A percentile compares a stretch with the other conserved stretches of the same genome.
Conservation (phyloP, 2,113 vertebrate genomes). For the Eptatretus burgeri region DNA sequence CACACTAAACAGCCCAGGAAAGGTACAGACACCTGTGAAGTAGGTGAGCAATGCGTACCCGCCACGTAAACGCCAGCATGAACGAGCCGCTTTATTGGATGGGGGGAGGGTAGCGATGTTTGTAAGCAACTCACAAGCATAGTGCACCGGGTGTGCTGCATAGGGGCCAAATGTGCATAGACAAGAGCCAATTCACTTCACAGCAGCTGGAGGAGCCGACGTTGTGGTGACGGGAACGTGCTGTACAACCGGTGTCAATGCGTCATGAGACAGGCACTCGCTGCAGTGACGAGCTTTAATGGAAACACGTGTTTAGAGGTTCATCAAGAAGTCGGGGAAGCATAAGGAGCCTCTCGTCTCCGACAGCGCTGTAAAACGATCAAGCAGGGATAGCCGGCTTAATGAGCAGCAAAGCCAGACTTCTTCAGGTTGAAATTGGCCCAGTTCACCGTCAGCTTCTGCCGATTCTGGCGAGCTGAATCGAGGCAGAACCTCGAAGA, state of each 20-base stretch:
- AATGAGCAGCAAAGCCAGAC: constrained; percentile 74
- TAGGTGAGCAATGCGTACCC: neutral
- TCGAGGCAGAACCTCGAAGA: constrained; percentile 64
- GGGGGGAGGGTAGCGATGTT: too few relatives aligned
- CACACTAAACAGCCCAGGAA: neutral
- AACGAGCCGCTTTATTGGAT: neutral
- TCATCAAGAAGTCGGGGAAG: neutral
- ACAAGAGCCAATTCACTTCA: neutral
- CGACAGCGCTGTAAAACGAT: constrained; percentile 10
- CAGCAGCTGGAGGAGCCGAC: constrained; percentile 5
- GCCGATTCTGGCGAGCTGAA: constrained; percentile 73
- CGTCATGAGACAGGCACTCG: neutral
- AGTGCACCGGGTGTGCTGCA: constrained; percentile 2
- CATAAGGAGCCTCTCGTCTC: neutral
- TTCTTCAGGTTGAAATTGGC: constrained; percentile 99
- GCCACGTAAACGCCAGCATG: neutral
- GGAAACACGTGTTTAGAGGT: neutral
- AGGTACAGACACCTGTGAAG: neutral
- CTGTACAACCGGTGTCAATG: neutral
- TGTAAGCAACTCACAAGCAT: neutral
- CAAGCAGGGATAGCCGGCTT: constrained; percentile 16
- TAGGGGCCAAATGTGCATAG: constrained; percentile 6
- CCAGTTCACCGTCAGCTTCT: constrained; percentile 96
- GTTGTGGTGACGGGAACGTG: neutral
- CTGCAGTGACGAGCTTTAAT: neutral